phyloP scores from a whole-genome alignment of 2,888 invertebrate species.

The Sesia apiformis region DNA sequence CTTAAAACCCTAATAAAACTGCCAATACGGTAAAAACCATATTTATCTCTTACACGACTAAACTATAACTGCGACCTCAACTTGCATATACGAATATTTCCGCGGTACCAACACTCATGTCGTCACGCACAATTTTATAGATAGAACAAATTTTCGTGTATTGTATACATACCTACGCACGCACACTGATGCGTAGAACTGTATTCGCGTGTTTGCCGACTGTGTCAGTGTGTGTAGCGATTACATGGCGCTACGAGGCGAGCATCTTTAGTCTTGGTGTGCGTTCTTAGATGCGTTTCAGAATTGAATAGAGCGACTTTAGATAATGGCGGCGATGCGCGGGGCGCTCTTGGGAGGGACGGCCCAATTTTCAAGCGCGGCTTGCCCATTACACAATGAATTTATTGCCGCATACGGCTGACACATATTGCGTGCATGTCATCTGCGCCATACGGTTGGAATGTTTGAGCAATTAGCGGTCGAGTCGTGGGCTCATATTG shows the following conservation, averaged over 20 bases:
- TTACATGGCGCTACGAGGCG: constrained; percentile 7
- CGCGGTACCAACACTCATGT: constrained; percentile 31
- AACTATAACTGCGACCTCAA: constrained; percentile 36
- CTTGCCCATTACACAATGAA: constrained; percentile 65
- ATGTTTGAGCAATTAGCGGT: constrained; percentile 37
- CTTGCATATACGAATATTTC: constrained; percentile 52
- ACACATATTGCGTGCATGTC: constrained; percentile 62
- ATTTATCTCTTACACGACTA: constrained; percentile 2
- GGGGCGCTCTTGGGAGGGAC: constrained; percentile 66
- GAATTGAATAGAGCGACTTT: constrained; percentile 37
- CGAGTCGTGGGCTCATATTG: constrained; percentile 10
- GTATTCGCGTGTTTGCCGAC: background rate
- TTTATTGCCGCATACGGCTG: constrained; percentile 62
- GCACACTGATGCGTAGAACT: background rate
- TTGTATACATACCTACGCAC: background rate
- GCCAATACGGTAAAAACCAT: background rate
- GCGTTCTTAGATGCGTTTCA: constrained; percentile 42
- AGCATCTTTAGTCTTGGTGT: constrained; percentile 8
- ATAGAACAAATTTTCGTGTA: constrained; percentile 19
- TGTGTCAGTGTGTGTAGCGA: background rate
- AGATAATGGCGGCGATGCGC: constrained; percentile 47
- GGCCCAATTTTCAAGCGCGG: constrained; percentile 61
- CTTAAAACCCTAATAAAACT: background rate
- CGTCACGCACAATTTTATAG: constrained; percentile 41
- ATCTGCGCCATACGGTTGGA: constrained; percentile 32